phyloP scores from a whole-genome alignment of 2,888 invertebrate genomes.

The Limnephilus auricula region DNA sequence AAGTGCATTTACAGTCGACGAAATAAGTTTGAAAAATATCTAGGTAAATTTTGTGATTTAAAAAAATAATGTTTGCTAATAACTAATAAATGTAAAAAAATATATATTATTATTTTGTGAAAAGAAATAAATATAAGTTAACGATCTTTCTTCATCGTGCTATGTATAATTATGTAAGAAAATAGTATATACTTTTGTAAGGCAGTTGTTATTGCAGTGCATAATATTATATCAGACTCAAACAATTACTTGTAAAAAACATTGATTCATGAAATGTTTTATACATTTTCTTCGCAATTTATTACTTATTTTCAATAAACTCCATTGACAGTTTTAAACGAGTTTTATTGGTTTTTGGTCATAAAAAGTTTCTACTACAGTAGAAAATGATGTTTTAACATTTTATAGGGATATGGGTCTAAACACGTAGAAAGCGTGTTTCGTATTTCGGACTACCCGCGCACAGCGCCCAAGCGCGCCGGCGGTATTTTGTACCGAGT shows the following conservation, averaged over 20 bases:
- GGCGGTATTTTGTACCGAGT: too few relatives aligned
- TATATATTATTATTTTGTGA: not conserved
- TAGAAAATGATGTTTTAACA: not conserved
- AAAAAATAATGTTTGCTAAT: not conserved
- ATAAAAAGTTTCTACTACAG: too few relatives aligned
- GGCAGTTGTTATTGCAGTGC: not conserved
- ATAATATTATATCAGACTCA: not conserved
- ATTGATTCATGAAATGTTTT: not conserved
- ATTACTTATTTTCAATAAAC: not conserved
- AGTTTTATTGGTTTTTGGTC: too few relatives aligned
- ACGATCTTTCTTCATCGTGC: not conserved
- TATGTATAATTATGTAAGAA: not conserved
- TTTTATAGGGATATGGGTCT: not conserved
- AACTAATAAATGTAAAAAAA: not conserved
- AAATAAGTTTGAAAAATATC: not conserved
- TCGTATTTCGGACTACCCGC: too few relatives aligned
- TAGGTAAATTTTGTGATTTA: not conserved
- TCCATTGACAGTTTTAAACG: too few relatives aligned
- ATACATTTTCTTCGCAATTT: too few relatives aligned
- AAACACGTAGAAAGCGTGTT: too few relatives aligned
- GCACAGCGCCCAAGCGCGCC: too few relatives aligned
- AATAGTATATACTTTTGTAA: not conserved
- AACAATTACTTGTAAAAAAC: not conserved
- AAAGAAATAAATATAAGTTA: not conserved
- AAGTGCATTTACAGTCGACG: not conserved